phyloP scores from a whole-genome alignment of 2,888 invertebrate species.

The Agrypnus murinus region DNA sequence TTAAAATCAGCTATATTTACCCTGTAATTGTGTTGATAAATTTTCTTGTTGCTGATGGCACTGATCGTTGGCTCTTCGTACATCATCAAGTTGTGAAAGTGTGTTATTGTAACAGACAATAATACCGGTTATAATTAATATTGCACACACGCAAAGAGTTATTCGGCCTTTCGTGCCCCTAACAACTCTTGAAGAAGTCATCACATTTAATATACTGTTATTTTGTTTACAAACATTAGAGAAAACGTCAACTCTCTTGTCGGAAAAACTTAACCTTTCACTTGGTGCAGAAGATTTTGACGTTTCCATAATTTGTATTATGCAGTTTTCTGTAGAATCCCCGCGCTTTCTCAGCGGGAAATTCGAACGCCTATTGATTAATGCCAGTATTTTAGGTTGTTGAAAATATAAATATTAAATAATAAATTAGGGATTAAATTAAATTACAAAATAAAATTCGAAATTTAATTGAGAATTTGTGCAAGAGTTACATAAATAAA shows the following conservation, averaged over 20 bases:
- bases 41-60: conserved; percentile 77
- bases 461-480: too few species aligned
- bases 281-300: conserved; percentile 16
- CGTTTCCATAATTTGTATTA: conserved; percentile 2
- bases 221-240: conserved; percentile 54
- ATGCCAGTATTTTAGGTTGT: background rate
- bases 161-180: conserved; percentile 76
- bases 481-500: too few species aligned
- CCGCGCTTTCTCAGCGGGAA: background rate
- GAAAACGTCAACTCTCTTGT: conserved; percentile 27
- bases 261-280: conserved; percentile 44
- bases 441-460: too few species aligned
- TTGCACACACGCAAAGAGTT: conserved; percentile 73
- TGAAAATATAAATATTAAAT: background rate
- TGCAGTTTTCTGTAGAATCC: background rate
- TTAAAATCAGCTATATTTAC: conserved; percentile 65
- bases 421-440: too few species aligned
- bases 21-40: conserved; percentile 75
- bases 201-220: conserved; percentile 61
- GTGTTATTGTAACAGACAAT: conserved; percentile 77
- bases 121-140: conserved; percentile 73
- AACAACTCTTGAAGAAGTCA: conserved; percentile 74
- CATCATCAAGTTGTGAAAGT: conserved; percentile 75
- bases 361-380: background rate
- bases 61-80: conserved; percentile 72